Conservation (phyloP, 2,113 vertebrate genomes). For the Tyrannus savana region DNA sequence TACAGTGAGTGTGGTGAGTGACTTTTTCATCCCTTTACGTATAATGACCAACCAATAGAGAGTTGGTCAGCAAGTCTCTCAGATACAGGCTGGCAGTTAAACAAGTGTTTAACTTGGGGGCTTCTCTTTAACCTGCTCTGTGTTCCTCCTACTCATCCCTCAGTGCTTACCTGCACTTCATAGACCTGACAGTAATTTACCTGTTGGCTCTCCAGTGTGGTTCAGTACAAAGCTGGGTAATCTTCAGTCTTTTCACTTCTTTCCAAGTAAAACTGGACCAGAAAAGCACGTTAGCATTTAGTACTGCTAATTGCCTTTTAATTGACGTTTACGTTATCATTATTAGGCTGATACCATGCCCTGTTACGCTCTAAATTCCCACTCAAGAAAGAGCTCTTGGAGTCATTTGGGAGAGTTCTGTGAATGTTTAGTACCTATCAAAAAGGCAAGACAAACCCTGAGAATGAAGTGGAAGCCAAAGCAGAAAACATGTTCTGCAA, state of each 20-base stretch:
- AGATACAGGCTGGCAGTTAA: background rate
- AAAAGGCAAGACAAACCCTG: background rate
- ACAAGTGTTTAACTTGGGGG: background rate
- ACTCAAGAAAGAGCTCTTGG: background rate
- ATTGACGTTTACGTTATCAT: background rate
- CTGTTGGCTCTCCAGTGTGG: background rate
- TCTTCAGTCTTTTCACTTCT: background rate
- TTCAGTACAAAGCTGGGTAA: background rate
- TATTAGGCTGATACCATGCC: background rate
- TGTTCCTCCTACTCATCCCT: background rate
- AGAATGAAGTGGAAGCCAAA: background rate
- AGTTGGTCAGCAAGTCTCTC: background rate
- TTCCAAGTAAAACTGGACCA: background rate
- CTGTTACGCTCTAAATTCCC: background rate
- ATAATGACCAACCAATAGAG: background rate
- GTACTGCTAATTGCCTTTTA: background rate
- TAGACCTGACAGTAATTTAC: background rate
- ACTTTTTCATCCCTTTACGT: background rate
- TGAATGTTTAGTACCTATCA: background rate
- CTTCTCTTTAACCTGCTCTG: background rate
- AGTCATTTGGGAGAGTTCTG: background rate
- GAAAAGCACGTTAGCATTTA: background rate
- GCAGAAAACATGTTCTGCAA: background rate
- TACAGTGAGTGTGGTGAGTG: background rate
- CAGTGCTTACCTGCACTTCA: background rate